A percentile compares a stretch with the other conserved stretches of the same genome.
These are phyloP conservation scores for Tyto alba DNA, from an alignment of 2,113 vertebrate species.

Conservation along the genomic window DNA sequence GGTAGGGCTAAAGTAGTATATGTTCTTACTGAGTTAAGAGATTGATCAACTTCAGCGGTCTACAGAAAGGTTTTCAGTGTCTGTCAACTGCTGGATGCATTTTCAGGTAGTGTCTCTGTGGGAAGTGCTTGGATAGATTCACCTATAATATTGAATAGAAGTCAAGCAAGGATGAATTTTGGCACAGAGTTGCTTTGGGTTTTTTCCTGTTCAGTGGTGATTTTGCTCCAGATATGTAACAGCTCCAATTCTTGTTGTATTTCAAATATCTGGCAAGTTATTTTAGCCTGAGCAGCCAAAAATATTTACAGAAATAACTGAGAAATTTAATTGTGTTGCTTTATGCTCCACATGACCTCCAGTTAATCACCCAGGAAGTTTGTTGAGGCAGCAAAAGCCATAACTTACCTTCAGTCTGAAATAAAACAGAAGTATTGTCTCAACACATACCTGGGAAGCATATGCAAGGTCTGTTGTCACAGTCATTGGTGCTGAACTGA, in stretches of 20 bases:
- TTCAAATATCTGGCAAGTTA: constrained; percentile 3
- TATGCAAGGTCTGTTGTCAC: not conserved
- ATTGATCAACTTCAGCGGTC: not conserved
- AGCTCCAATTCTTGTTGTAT: not conserved
- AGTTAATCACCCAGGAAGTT: not conserved
- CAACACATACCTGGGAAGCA: not conserved
- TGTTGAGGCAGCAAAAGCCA: not conserved
- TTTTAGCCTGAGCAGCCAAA: not conserved
- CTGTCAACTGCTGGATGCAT: not conserved
- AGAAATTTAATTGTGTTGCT: not conserved
- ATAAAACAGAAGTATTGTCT: not conserved
- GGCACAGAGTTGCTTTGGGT: not conserved
- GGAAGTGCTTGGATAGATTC: not conserved
- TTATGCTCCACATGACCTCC: not conserved
- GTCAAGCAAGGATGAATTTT: not conserved
- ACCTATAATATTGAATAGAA: not conserved
- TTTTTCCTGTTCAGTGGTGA: not conserved
- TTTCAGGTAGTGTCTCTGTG: not conserved
- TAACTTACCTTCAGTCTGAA: not conserved
- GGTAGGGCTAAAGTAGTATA: not conserved
- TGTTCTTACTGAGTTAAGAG: not conserved
- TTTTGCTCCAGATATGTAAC: not conserved
- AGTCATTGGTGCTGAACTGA: not conserved
- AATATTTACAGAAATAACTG: not conserved
- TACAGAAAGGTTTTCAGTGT: not conserved